phyloP scores from a whole-genome alignment of 2,888 invertebrate species.

The Andrena minutula region DNA sequence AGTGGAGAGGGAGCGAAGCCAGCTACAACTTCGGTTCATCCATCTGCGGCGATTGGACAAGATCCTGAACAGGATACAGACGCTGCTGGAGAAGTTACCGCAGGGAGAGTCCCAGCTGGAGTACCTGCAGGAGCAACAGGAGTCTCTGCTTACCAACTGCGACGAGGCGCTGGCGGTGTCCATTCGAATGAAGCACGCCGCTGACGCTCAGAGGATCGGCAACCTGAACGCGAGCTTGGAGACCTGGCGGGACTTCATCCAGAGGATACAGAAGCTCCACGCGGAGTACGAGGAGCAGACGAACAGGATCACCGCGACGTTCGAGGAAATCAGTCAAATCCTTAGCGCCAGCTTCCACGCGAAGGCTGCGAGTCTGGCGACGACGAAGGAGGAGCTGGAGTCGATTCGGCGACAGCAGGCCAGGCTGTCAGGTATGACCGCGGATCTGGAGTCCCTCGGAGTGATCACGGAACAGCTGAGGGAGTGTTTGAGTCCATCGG shows the following conservation, averaged over 20 bases:
- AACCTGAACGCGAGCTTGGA: constrained; percentile 92
- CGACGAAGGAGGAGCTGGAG: constrained; percentile 89
- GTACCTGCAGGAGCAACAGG: constrained; percentile 89
- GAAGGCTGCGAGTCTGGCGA: constrained; percentile 87
- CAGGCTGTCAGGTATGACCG: constrained; percentile 87
- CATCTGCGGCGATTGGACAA: constrained; percentile 91
- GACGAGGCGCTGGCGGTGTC: constrained; percentile 92
- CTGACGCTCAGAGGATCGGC: constrained; percentile 91
- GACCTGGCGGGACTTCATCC: constrained; percentile 92
- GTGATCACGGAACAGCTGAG: constrained; percentile 93
- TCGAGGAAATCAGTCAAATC: constrained; percentile 88
- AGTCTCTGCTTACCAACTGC: constrained; percentile 89
- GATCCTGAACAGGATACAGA: constrained; percentile 89
- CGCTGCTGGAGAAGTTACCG: constrained; percentile 89
- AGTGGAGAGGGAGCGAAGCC: constrained; percentile 91
- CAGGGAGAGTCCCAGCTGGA: constrained; percentile 89
- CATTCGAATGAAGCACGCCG: constrained; percentile 92
- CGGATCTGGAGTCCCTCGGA: constrained; percentile 90
- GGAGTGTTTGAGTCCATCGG: constrained; percentile 93
- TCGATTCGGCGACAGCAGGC: constrained; percentile 88
- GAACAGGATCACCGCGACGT: constrained; percentile 87
- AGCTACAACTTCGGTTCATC: constrained; percentile 92
- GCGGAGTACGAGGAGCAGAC: constrained; percentile 89
- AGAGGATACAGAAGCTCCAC: constrained; percentile 88
- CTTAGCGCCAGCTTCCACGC: constrained; percentile 87